Conservation (phyloP, 35 echinoderm and acorn worm genomes). For the Ophioderma brevispina region DNA sequence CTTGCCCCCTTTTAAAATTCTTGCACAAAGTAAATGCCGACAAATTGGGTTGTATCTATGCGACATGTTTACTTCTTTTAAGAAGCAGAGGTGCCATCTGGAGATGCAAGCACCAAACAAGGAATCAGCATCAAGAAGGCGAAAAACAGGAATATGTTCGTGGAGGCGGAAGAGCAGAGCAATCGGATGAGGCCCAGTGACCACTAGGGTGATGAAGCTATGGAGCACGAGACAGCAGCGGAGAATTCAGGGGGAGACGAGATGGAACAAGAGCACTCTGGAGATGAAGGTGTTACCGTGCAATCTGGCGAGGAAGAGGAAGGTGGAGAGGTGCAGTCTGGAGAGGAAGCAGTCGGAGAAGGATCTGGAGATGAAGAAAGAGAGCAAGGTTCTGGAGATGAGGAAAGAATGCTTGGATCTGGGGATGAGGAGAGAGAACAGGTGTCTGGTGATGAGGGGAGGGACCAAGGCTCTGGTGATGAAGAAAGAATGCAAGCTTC, state of each 20-base stretch:
- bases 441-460: constrained; percentile 20
- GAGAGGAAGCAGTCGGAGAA: constrained; percentile 40
- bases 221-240: constrained; percentile 10
- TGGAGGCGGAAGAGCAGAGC: no score
- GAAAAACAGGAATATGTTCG: no score
- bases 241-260: constrained; percentile 18
- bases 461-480: constrained; percentile 13
- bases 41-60: no score
- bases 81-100: not conserved
- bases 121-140: no score
- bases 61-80: no score
- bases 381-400: constrained; percentile 38
- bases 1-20: no score
- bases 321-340: constrained; percentile 47
- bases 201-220: not conserved
- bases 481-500: no score
- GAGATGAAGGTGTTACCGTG: constrained; percentile 13
- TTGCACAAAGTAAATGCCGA: no score
- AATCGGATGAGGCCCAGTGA: no score
- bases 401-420: no score
- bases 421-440: no score
- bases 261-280: constrained; percentile 9
- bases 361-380: constrained; percentile 15
- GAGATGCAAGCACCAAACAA: no score
- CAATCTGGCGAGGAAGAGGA: constrained; percentile 21